Conservation (phyloP, 2,888 invertebrate species). For the Drosophila anomalata region DNA sequence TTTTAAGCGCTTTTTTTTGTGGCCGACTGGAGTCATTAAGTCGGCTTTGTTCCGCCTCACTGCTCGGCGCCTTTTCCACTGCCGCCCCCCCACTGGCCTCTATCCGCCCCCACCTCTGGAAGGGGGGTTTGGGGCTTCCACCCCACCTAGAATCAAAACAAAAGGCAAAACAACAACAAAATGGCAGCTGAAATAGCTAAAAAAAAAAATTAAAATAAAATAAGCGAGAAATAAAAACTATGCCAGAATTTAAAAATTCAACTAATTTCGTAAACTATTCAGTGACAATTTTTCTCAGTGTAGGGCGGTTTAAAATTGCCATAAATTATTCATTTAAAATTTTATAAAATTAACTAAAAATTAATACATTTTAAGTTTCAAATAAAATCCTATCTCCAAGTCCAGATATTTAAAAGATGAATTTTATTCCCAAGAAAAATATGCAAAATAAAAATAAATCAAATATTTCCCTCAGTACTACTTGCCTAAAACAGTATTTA, state of each 20-base stretch:
- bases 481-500: too few species aligned
- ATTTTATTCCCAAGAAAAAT: background rate
- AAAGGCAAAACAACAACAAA: slow-evolving; percentile 23
- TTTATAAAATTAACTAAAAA: too few species aligned
- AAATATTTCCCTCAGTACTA: too few species aligned
- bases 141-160: slow-evolving; percentile 50
- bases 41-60: slow-evolving; percentile 73
- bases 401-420: too few species aligned
- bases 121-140: background rate
- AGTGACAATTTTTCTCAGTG: too few species aligned
- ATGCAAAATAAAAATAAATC: too few species aligned
- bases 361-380: too few species aligned
- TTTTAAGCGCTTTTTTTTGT: slow-evolving; percentile 27
- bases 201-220: slow-evolving; percentile 8
- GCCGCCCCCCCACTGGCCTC: background rate
- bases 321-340: too few species aligned
- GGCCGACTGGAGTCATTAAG: slow-evolving; percentile 66
- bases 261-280: too few species aligned
- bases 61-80: slow-evolving; percentile 32
- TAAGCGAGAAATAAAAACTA: slow-evolving; percentile 31
- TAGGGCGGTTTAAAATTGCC: too few species aligned
- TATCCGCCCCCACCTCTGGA: too few species aligned
- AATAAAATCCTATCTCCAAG: too few species aligned
- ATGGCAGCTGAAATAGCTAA: background rate
- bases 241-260: slow-evolving; percentile 56